These are phyloP conservation scores for Hypomecis punctinalis DNA, from an alignment of 2,888 invertebrate species.

Conservation along the genomic window DNA sequence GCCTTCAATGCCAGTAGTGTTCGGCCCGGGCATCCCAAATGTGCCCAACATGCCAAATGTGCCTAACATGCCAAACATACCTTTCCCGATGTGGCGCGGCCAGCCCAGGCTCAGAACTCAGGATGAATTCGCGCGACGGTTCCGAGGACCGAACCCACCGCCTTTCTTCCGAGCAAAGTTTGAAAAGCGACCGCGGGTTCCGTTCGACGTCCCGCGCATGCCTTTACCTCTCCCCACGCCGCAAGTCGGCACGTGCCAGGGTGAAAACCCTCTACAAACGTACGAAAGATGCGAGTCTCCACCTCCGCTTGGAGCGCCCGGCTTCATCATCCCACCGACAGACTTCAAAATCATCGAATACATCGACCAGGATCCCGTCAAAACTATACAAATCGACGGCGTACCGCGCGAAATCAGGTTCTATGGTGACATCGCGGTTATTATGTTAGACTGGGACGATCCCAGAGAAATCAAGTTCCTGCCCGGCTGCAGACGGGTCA, in stretches of 20 bases:
- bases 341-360: conserved; percentile 73
- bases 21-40: conserved; percentile 8
- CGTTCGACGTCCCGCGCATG: conserved; percentile 59
- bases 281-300: conserved; percentile 69
- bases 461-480: conserved; percentile 94
- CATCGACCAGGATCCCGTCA: conserved; percentile 87
- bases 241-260: conserved; percentile 68
- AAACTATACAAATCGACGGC: conserved; percentile 93
- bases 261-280: conserved; percentile 65
- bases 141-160: conserved; percentile 64
- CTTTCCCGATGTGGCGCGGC: conserved; percentile 68
- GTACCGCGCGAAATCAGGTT: conserved; percentile 92
- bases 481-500: conserved; percentile 90
- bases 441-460: conserved; percentile 94
- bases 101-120: conserved; percentile 61
- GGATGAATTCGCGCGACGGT: conserved; percentile 69
- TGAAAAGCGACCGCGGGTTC: conserved; percentile 63
- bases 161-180: conserved; percentile 70
- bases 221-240: conserved; percentile 68
- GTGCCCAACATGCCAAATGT: conserved; percentile 29
- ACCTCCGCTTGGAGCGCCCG: conserved; percentile 73
- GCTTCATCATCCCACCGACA: conserved; percentile 68
- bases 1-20: conserved; percentile 59
- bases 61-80: conserved; percentile 43
- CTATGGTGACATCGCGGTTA: conserved; percentile 93